These are phyloP conservation scores for Scophthalmus maximus DNA, from an alignment of 2,113 vertebrate species.

Conservation along the genomic window DNA sequence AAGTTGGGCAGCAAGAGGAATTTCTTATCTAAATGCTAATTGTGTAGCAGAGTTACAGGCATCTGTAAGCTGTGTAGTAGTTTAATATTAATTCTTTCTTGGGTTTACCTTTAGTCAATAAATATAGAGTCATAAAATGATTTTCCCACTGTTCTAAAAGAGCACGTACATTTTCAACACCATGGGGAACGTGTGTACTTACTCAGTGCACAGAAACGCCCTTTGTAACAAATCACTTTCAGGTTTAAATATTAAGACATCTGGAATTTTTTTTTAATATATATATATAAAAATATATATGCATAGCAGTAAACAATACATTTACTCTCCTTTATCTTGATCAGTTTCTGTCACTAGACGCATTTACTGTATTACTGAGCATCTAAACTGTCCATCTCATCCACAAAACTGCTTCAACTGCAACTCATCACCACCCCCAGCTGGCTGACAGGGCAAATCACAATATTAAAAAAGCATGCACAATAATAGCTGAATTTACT, in stretches of 20 bases:
- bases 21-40: no score
- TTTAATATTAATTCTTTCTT: neutral
- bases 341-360: neutral
- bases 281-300: neutral
- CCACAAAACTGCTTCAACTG: neutral
- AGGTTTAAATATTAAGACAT: no score
- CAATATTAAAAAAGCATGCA: slow-evolving; percentile 14
- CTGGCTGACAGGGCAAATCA: slow-evolving; percentile 61
- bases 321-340: no score
- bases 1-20: no score
- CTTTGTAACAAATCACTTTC: neutral
- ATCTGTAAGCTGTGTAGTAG: no score
- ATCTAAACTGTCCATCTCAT: neutral
- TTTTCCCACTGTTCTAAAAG: neutral
- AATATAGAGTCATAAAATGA: neutral
- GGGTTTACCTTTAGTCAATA: neutral
- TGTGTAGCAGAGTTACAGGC: no score
- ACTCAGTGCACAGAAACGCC: no score
- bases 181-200: no score
- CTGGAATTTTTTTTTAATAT: neutral
- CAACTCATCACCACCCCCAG: slow-evolving; percentile 69
- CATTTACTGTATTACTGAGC: neutral
- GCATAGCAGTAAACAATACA: no score
- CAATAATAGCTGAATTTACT: neutral
- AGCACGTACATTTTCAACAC: no score